phyloP scores from a whole-genome alignment of 2,888 invertebrate genomes.

The Lithophane leautieri region DNA sequence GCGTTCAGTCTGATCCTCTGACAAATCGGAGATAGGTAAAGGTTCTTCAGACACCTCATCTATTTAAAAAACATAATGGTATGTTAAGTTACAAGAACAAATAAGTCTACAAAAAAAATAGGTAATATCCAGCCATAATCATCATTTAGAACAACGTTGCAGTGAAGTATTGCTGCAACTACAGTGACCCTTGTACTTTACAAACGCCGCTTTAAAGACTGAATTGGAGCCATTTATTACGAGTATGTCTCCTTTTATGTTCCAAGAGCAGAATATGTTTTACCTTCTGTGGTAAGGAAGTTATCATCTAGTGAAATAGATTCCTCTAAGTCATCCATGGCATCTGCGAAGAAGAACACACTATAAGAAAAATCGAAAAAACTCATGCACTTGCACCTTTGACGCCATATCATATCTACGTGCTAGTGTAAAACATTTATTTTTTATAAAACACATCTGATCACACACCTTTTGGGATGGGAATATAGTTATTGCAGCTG shows the following conservation, averaged over 20 bases:
- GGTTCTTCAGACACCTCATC: neutral
- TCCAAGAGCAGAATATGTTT: neutral
- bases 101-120: neutral
- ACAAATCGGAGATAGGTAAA: neutral
- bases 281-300: constrained; percentile 36
- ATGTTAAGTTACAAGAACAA: neutral
- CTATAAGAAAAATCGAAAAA: neutral
- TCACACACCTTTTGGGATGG: neutral
- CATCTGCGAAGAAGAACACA: constrained; percentile 1
- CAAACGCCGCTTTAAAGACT: neutral
- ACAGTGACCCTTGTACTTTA: too few relatives aligned
- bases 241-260: neutral
- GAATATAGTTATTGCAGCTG: constrained; percentile 9
- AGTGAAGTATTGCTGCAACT: neutral
- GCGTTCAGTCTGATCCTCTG: neutral
- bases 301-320: neutral
- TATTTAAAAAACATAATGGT: neutral
- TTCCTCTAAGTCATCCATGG: neutral
- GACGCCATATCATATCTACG: neutral
- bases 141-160: neutral
- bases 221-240: neutral
- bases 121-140: neutral
- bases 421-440: neutral
- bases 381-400: constrained; percentile 14
- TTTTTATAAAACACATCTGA: too few relatives aligned